A percentile compares a stretch with the other conserved stretches of the same genome.
Evolutionary conservation across 2,113 vertebrate genomes (phyloP).

Genomic region (Fukomys damarensis): DNA sequence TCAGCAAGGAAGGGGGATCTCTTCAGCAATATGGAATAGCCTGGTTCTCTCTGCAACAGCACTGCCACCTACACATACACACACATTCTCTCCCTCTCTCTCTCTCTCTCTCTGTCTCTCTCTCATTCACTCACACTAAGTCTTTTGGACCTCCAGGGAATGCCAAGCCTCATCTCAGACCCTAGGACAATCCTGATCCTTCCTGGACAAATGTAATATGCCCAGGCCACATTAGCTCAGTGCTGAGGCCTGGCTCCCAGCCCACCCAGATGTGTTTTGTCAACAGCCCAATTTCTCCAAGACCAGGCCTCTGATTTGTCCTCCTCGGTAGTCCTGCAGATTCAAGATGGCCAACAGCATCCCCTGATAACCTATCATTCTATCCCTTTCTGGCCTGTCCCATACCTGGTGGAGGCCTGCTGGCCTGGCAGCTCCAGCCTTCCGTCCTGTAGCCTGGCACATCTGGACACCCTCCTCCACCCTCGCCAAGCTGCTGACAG

Average conservation of each 20-base stretch:
- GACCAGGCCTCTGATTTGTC: neutral
- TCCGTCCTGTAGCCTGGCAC: neutral
- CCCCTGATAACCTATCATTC: neutral
- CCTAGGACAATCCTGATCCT: neutral
- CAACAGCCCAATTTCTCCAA: neutral
- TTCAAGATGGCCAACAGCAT: neutral
- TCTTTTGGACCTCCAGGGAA: neutral
- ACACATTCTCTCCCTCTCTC: neutral
- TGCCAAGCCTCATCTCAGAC: neutral
- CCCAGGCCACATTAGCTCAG: neutral
- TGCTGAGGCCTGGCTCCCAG: neutral
- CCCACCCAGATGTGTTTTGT: neutral
- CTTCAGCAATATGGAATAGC: neutral
- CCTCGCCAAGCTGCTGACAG: neutral
- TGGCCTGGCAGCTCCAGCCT: neutral
- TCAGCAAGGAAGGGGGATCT: neutral
- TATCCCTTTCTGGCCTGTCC: neutral
- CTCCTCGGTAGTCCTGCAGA: neutral
- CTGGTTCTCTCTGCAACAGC: neutral
- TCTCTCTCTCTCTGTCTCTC: neutral
- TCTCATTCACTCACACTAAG: neutral
- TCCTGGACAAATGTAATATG: neutral
- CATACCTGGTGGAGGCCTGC: neutral
- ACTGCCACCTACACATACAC: neutral
- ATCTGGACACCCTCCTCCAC: constrained; percentile 35